Evolutionary conservation across 2,113 vertebrate species (phyloP).

Genomic region (Engraulis encrasicolus): DNA sequence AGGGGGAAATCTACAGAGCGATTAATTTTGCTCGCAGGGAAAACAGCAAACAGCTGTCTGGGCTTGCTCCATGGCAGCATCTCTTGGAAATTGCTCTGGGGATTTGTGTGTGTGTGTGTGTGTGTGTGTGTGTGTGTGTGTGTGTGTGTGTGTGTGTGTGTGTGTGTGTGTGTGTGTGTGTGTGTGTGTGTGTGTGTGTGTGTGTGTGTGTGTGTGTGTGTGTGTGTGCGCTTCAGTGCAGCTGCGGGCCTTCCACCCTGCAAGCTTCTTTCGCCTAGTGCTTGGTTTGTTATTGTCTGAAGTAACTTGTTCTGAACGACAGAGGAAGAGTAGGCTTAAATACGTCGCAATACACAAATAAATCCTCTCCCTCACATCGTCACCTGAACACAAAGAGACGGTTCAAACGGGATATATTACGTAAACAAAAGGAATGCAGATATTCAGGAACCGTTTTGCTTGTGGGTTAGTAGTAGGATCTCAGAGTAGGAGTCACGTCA

Average conservation of each 20-base stretch:
- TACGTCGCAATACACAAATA: neutral
- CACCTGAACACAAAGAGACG: constrained; percentile 4
- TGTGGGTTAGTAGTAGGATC: neutral
- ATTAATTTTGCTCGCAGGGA: neutral
- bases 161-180: neutral
- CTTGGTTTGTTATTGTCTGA: neutral
- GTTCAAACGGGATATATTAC: neutral
- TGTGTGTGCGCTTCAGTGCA: neutral
- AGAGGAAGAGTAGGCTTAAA: neutral
- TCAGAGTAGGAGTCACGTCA: neutral
- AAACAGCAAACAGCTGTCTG: neutral
- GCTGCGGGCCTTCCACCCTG: neutral
- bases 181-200: neutral
- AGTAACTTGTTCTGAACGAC: neutral
- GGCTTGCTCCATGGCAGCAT: neutral
- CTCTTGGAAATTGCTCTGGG: neutral
- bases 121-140: neutral
- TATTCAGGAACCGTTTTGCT: neutral
- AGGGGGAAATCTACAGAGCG: neutral
- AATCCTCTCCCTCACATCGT: neutral
- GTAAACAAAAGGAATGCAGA: constrained; percentile 17
- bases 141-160: neutral
- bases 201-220: neutral
- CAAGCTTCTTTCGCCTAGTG: neutral
- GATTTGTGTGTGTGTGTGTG: neutral